Percentiles rank a stretch among this genome's conserved stretches.
Evolutionary conservation across 2,113 vertebrate genomes (phyloP).

Genomic region (Pygathrix nemaeus): DNA sequence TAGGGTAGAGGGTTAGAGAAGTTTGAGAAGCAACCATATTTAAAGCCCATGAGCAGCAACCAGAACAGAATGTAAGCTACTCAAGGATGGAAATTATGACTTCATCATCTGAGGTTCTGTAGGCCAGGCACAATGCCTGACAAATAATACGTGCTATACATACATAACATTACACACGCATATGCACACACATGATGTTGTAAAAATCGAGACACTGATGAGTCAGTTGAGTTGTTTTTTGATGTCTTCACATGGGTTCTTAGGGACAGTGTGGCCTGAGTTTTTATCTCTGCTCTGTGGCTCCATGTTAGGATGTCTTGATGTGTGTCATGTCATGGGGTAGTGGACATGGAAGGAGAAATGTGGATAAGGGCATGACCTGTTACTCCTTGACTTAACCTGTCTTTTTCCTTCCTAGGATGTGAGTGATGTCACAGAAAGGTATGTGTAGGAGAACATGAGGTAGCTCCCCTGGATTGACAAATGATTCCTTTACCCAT

Average conservation of each 20-base stretch:
- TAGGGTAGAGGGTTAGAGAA: neutral
- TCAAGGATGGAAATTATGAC: neutral
- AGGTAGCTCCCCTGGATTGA: neutral
- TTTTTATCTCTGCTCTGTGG: neutral
- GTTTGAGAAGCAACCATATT: neutral
- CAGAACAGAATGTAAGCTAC: neutral
- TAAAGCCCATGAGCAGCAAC: neutral
- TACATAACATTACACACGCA: neutral
- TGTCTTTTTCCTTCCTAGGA: conserved; percentile 72
- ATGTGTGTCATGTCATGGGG: neutral
- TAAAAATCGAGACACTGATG: neutral
- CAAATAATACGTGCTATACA: neutral
- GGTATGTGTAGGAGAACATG: conserved; percentile 57
- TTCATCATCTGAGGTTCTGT: neutral
- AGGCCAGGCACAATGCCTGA: neutral
- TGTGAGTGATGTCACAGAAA: conserved; percentile 63
- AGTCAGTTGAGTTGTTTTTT: neutral
- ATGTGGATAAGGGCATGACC: neutral
- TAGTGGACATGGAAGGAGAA: neutral
- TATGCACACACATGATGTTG: neutral
- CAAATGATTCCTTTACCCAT: neutral
- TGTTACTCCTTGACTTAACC: neutral
- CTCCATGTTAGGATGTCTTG: neutral
- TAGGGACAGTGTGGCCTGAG: neutral
- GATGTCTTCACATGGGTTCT: neutral